These are phyloP conservation scores for Pangasianodon gigas DNA, from an alignment of 2,113 vertebrate species.

Conservation along the genomic window DNA sequence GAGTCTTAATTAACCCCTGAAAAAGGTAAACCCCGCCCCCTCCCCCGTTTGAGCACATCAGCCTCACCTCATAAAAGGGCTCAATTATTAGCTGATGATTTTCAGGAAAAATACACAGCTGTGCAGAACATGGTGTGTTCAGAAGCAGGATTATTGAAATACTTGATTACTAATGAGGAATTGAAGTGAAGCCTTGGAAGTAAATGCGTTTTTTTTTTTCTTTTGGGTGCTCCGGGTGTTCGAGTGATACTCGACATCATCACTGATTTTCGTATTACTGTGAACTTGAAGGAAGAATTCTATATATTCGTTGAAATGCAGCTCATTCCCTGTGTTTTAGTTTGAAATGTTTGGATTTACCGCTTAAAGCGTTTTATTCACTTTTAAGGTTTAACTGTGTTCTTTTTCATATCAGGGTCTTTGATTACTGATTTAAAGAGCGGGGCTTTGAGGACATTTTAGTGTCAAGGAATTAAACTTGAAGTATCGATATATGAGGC, in stretches of 20 bases:
- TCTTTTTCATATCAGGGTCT: background rate
- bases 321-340: background rate
- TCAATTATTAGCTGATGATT: constrained; percentile 1
- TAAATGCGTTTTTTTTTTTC: background rate
- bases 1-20: background rate
- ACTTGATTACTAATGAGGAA: background rate
- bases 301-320: background rate
- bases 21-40: background rate
- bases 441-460: background rate
- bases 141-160: background rate
- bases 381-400: background rate
- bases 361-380: background rate
- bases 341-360: background rate
- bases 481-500: background rate
- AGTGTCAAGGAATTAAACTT: background rate
- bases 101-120: background rate
- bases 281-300: background rate
- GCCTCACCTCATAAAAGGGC: background rate
- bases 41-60: no score
- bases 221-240: background rate
- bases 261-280: background rate
- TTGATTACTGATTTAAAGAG: background rate
- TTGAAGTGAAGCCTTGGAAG: background rate
- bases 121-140: background rate
- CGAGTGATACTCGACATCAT: no score